phyloP scores from a whole-genome alignment of 2,888 invertebrate genomes.

The Hirtodrosophila confusa region DNA sequence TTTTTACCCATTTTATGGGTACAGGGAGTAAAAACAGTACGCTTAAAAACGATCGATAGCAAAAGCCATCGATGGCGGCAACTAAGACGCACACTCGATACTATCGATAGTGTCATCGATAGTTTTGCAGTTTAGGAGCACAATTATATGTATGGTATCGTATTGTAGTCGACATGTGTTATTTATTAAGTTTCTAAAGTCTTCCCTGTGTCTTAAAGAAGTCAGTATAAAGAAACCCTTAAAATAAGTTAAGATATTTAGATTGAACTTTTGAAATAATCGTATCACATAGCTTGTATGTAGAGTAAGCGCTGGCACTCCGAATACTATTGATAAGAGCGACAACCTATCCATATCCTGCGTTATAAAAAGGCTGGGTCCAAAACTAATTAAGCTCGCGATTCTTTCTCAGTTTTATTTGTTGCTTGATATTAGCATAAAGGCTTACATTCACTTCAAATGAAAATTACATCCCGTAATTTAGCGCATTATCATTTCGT shows the following conservation, averaged over 20 bases:
- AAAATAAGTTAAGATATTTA: slow-evolving; percentile 19
- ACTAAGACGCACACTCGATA: not conserved
- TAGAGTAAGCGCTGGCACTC: not conserved
- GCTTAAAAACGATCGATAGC: no score
- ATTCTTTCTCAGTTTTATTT: slow-evolving; percentile 55
- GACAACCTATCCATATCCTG: slow-evolving; percentile 21
- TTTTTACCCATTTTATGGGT: no score
- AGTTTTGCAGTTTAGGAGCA: slow-evolving; percentile 8
- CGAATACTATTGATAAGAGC: not conserved
- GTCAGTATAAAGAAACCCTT: not conserved
- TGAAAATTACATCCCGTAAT: no score
- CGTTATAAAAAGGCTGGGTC: slow-evolving; percentile 67
- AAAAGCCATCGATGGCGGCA: no score
- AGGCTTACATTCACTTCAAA: no score
- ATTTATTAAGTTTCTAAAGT: slow-evolving; percentile 63
- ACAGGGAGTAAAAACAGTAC: no score
- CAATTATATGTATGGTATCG: slow-evolving; percentile 1
- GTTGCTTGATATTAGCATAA: slow-evolving; percentile 7
- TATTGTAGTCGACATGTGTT: slow-evolving; percentile 34
- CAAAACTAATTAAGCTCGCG: slow-evolving; percentile 71
- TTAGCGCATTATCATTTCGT: no score
- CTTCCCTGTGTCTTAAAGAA: slow-evolving; percentile 49
- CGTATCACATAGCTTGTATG: not conserved
- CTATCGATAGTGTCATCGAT: not conserved
- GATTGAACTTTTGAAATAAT: not conserved